phyloP scores from a whole-genome alignment of 2,888 invertebrate genomes.

The Matsumyia berberina region DNA sequence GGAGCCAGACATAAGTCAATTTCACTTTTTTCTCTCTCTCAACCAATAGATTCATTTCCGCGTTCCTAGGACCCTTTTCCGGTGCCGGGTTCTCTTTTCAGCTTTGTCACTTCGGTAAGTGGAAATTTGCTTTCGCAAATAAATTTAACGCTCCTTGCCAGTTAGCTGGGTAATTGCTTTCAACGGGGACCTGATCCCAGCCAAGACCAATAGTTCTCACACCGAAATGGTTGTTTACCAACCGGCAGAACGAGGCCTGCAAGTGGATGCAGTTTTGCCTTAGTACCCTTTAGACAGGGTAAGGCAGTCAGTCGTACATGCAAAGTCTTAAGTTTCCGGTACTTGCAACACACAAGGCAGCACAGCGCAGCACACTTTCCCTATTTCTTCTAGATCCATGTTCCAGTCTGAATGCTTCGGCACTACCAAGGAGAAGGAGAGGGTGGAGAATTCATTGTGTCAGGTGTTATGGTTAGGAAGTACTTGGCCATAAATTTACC shows the following conservation, averaged over 20 bases:
- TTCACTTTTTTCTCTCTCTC: constrained; percentile 6
- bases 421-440: constrained; percentile 23
- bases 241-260: not conserved
- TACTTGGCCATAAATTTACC: constrained; percentile 65
- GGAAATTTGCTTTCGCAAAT: constrained; percentile 63
- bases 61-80: constrained; percentile 42
- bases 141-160: constrained; percentile 49
- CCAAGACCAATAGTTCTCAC: constrained; percentile 14
- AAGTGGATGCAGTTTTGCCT: constrained; percentile 18
- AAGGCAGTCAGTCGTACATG: constrained; percentile 32
- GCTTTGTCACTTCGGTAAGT: constrained; percentile 55
- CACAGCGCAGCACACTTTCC: constrained; percentile 12
- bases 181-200: constrained; percentile 43
- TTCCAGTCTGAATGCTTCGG: constrained; percentile 46
- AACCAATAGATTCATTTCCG: constrained; percentile 42
- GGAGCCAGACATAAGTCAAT: constrained; percentile 20
- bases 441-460: constrained; percentile 57
- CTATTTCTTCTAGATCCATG: constrained; percentile 27
- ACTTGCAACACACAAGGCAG: constrained; percentile 33
- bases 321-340: constrained; percentile 60
- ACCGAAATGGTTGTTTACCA: not conserved
- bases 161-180: constrained; percentile 66
- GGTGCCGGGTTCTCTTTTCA: constrained; percentile 9
- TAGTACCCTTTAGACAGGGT: constrained; percentile 4
- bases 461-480: constrained; percentile 73